phyloP scores from a whole-genome alignment of 2,888 invertebrate genomes.

The Hedychridium roseum region DNA sequence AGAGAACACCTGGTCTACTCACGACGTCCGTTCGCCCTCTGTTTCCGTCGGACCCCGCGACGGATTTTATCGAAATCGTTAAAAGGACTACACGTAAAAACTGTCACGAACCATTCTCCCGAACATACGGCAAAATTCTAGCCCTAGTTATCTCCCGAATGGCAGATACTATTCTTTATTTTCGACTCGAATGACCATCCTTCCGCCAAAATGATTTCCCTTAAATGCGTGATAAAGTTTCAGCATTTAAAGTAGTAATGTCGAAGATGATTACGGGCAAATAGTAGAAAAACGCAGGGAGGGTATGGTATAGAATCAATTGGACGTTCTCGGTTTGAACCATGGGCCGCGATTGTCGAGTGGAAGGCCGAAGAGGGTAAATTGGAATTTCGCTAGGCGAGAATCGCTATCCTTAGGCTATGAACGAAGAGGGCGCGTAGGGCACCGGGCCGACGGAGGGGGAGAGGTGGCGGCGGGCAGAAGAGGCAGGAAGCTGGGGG shows the following conservation, averaged over 20 bases:
- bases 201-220: too few relatives aligned
- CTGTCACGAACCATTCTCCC: too few relatives aligned
- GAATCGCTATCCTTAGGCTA: too few relatives aligned
- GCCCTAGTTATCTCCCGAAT: too few relatives aligned
- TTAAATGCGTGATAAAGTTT: too few relatives aligned
- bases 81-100: too few relatives aligned
- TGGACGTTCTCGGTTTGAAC: slow-evolving; percentile 55
- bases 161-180: too few relatives aligned
- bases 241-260: neutral
- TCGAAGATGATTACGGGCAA: neutral
- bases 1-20: neutral
- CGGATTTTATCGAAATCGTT: too few relatives aligned
- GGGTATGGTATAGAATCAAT: slow-evolving; percentile 43
- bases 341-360: slow-evolving; percentile 24
- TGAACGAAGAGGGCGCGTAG: slow-evolving; percentile 37
- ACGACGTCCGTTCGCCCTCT: neutral
- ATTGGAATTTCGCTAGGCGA: slow-evolving; percentile 32
- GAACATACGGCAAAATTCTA: too few relatives aligned
- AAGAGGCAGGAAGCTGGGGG: slow-evolving; percentile 15
- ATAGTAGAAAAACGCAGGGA: neutral
- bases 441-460: slow-evolving; percentile 14
- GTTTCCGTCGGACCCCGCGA: too few relatives aligned
- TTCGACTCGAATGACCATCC: too few relatives aligned
- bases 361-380: slow-evolving; percentile 22
- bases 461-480: slow-evolving; percentile 15